Conservation (phyloP, 92 coral and sea anemone genomes). For the Meandrina meandrites region DNA sequence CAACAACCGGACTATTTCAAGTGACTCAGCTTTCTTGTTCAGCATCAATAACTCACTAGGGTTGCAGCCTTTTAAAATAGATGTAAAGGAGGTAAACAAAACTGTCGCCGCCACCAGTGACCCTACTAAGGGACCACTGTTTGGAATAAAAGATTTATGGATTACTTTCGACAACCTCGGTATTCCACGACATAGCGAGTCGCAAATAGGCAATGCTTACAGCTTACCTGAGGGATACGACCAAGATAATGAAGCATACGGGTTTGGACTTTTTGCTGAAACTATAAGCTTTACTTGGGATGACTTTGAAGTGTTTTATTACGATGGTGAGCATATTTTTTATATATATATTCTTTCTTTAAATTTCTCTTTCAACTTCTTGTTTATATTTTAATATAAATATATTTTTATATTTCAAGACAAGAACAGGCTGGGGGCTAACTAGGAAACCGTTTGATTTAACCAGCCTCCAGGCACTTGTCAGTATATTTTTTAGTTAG, state of each 20-base stretch:
- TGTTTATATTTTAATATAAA: too few species aligned
- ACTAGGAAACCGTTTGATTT: too few species aligned
- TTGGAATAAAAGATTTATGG: slow-evolving; percentile 27
- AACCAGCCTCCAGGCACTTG: too few species aligned
- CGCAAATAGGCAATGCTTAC: slow-evolving; percentile 17
- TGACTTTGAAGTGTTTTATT: slow-evolving; percentile 45
- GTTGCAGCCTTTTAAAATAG: slow-evolving; percentile 34
- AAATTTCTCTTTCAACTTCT: too few species aligned
- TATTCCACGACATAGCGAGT: not conserved
- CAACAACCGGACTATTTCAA: not conserved
- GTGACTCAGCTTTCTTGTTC: slow-evolving; percentile 32
- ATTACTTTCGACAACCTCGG: not conserved
- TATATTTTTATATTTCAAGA: too few species aligned
- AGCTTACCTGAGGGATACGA: slow-evolving; percentile 3
- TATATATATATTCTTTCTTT: too few species aligned
- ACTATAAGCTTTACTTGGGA: slow-evolving; percentile 22
- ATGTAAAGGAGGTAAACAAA: not conserved
- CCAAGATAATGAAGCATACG: not conserved
- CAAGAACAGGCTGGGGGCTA: too few species aligned
- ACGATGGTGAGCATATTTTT: slow-evolving; percentile 23
- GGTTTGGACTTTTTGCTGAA: slow-evolving; percentile 17
- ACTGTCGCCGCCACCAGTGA: slow-evolving; percentile 6
- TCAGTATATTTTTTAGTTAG: too few species aligned
- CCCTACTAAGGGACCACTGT: slow-evolving; percentile 34
- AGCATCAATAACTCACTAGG: slow-evolving; percentile 33